phyloP scores from a whole-genome alignment of 2,113 vertebrate species.

The Leucoraja erinaceus region DNA sequence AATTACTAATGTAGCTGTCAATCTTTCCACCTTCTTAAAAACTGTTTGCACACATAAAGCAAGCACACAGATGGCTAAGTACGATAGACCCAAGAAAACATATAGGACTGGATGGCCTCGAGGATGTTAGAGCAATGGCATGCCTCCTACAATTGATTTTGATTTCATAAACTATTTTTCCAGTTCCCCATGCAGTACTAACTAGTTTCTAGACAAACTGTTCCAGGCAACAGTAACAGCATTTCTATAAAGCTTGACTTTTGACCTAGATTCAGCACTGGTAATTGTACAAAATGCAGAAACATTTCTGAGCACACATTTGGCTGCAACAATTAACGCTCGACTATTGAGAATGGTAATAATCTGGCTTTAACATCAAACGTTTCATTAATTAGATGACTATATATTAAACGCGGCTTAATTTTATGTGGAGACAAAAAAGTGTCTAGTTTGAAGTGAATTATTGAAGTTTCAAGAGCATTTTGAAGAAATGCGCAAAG shows the following conservation, averaged over 20 bases:
- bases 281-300: not conserved
- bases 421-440: not conserved
- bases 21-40: not conserved
- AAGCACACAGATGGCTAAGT: not conserved
- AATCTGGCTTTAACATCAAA: not conserved
- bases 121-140: not conserved
- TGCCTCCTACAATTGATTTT: not conserved
- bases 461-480: conserved; percentile 9
- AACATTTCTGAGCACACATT: not conserved
- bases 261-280: not conserved
- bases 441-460: not conserved
- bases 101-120: not conserved
- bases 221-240: not conserved
- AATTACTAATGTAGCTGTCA: not conserved
- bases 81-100: not conserved
- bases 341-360: not conserved
- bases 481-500: conserved; percentile 42
- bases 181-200: not conserved
- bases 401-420: not conserved
- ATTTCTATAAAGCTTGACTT: conserved; percentile 14
- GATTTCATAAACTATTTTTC: not conserved
- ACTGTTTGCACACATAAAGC: not conserved
- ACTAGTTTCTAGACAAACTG: not conserved
- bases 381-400: not conserved
- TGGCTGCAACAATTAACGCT: not conserved